Base-by-base conservation (phyloP, 2,797 vertebrate species). In the Buphagus erythrorhynchus region DNA sequence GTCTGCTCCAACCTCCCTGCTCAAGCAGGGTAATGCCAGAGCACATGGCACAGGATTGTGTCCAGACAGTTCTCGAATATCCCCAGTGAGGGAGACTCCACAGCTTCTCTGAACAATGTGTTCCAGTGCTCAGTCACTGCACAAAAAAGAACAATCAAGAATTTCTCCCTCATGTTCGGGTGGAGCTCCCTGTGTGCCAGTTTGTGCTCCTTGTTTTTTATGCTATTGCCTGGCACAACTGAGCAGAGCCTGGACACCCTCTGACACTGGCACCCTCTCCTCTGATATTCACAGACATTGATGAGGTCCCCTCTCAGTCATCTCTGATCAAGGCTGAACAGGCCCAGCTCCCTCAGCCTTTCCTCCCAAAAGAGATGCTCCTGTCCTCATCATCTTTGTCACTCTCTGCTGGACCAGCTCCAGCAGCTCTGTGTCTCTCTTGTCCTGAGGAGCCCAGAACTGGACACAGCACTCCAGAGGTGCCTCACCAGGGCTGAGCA, bases 141-240 rank as follows among this genome's bases (percentile, higher is more conserved):
- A 31, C 21, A 35, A 6, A 10, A 21, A 33, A 5, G 3, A 61
- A 31, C 3, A 40, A 40, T 40, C 12, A 40, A 40, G 14, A 40
- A 40, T 40, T 13, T 40, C 40, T 10, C 33, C 42, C 29, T 42
- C 35, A 4, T 16, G 17, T 55, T 62, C 48, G 31, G 42, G 29
- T 48, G 48, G 21, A 35, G 0, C 10, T 54, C 25, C 11, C 25
- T 40, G 25, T 26, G 11, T 4, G 2, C 40, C 31, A 40, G 5
- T 48, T 46, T 54, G 4, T 31, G 45, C 8, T 21, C 2, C 0
- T 4, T 15, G 48, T 1, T 5, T 46, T 4, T 46, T 24, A 19
- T 29, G 1, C 38, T 51, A 2, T 6, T 31, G 59, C n/a, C 45
- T 5, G 6, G 72, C 46, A 46, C 4, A 2, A 1, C 19, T 0